Percentiles rank a stretch among this genome's conserved stretches.
Conservation (phyloP, 2,113 vertebrate species). For the Strigops habroptila region DNA sequence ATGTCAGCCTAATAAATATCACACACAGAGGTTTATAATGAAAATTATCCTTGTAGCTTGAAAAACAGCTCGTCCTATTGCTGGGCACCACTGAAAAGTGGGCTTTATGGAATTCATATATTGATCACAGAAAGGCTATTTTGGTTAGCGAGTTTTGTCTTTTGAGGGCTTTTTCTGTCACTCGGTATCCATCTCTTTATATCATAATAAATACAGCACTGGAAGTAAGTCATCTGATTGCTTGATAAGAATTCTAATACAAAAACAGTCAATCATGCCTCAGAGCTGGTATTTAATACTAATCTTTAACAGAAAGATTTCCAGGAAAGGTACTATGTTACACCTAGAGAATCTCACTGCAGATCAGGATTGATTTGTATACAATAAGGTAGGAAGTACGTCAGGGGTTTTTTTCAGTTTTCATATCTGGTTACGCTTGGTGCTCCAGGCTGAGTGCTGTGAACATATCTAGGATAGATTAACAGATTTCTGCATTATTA, state of each 20-base stretch:
- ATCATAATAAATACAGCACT: not conserved
- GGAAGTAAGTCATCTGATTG: not conserved
- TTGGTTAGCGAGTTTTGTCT: conserved; percentile 1
- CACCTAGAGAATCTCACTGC: not conserved
- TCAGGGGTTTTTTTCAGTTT: not conserved
- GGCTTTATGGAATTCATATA: conserved; percentile 12
- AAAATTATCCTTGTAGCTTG: not conserved
- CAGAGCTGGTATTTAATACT: not conserved
- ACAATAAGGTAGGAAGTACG: not conserved
- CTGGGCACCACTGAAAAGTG: not conserved
- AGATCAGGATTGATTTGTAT: not conserved
- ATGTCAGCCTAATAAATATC: not conserved
- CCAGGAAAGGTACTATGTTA: not conserved
- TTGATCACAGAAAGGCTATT: conserved; percentile 22
- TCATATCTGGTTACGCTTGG: not conserved
- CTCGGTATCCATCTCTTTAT: not conserved
- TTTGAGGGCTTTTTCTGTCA: not conserved
- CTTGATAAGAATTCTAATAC: not conserved
- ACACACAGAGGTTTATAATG: not conserved
- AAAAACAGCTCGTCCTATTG: not conserved
- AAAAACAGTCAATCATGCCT: not conserved
- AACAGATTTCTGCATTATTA: not conserved
- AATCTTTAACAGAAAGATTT: not conserved
- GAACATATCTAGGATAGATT: not conserved
- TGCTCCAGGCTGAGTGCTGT: not conserved